Base-by-base conservation (phyloP, 2,113 vertebrate genomes). In the Carlito syrichta region DNA sequence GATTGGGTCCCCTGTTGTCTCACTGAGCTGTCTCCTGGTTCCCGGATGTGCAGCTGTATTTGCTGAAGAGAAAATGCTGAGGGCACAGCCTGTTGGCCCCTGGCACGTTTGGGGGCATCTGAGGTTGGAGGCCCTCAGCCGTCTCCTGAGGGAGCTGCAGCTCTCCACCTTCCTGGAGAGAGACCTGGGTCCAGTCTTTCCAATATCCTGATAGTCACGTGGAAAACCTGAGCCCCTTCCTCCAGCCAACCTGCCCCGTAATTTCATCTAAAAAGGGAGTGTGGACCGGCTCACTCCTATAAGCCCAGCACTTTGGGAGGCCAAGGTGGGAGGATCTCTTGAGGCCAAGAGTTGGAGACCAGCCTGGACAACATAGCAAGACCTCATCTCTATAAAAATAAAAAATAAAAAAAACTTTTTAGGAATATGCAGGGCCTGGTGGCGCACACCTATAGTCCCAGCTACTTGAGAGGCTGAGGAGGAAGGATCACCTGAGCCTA, bases 21-120 rank as follows among this genome's bases (percentile, higher is more conserved):
- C 30, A 20, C 63, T 30, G 17, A 54, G 20, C 32, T 8, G 10
- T 20, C 25, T 20, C 63, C 48, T 13, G 1, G 1, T 38, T 50
- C 63, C 76, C 17, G 45, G 23, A 54, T 30, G 17, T 16, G 27
- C 25, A 30, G 40, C 10, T 35, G 35, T 40, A 12, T 52, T 17
- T 54, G 68, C 14, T 27, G 45, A 63, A 56, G 40, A 20, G 13
- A 62, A 60, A 66, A 19, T 0, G 0, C 38, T 6, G 14, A 48
- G 14, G 43, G 66, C 56, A 60, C 6, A 8, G 50, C 56, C 56
- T 11, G 23, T 9, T 8, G 58, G 60, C 52, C 40, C 69, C 12
- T 69, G 35, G 52, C 0, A 1, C 2, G 0, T 9, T 60, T 60
- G 8, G 45, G 69, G 13, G 2, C 0, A 25, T 79, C 38, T 14